Conservation (phyloP, 2,888 invertebrate genomes). For the Herminia tarsipennalis region DNA sequence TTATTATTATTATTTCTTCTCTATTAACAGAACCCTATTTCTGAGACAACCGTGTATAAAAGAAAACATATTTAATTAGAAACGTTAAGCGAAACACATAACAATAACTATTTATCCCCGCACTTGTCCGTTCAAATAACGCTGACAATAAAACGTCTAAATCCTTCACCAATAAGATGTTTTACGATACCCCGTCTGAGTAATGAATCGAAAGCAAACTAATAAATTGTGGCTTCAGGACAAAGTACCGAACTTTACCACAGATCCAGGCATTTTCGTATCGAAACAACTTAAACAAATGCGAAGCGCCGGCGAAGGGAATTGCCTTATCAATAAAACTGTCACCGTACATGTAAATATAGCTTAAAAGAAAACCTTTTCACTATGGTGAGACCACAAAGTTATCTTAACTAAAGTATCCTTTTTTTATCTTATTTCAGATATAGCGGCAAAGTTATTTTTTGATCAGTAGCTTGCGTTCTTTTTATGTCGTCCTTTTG, state of each 20-base stretch:
- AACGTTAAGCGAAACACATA: slow-evolving; percentile 17
- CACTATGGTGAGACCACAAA: slow-evolving; percentile 18
- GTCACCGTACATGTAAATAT: slow-evolving; percentile 40
- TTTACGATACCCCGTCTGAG: slow-evolving; percentile 52
- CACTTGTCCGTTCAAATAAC: slow-evolving; percentile 49
- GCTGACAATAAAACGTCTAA: slow-evolving; percentile 57
- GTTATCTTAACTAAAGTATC: slow-evolving; percentile 15
- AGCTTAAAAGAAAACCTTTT: slow-evolving; percentile 26
- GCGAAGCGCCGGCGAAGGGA: slow-evolving; percentile 34
- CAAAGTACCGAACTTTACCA: slow-evolving; percentile 54
- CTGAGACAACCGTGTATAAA: neutral
- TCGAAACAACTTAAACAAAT: slow-evolving; percentile 50
- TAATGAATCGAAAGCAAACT: slow-evolving; percentile 66
- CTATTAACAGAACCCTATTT: too few relatives aligned
- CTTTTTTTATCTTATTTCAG: slow-evolving; percentile 20
- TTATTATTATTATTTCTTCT: too few relatives aligned
- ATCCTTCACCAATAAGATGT: slow-evolving; percentile 52
- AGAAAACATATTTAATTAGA: slow-evolving; percentile 13
- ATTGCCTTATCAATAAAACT: slow-evolving; percentile 46
- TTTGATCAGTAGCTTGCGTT: slow-evolving; percentile 5
- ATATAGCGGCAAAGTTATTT: slow-evolving; percentile 8
- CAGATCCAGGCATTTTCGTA: slow-evolving; percentile 28
- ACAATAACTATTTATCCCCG: slow-evolving; percentile 28
- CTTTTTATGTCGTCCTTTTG: neutral
- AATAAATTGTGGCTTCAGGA: slow-evolving; percentile 64